These are phyloP conservation scores for Platycnemis pennipes DNA, from an alignment of 2,888 invertebrate genomes.

Conservation along the genomic window DNA sequence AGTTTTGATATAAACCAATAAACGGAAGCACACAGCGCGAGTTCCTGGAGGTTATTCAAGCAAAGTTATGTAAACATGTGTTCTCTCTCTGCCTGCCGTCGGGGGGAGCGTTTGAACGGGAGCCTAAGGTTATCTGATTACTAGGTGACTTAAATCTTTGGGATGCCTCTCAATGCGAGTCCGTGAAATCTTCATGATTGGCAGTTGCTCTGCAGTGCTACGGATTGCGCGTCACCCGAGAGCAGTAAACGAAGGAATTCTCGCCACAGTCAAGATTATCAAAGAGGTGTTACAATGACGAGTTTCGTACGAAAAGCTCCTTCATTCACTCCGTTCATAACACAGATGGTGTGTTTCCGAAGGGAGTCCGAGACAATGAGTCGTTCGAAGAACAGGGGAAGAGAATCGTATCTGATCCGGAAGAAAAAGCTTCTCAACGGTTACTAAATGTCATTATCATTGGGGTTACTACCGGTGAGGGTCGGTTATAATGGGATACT, in stretches of 20 bases:
- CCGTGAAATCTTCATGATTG: not conserved
- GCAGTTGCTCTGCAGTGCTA: not conserved
- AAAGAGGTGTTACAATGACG: not conserved
- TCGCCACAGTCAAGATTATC: not conserved
- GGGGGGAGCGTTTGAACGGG: not conserved
- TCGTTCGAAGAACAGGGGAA: not conserved
- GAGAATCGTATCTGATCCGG: too few relatives aligned
- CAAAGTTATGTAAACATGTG: conserved; percentile 32
- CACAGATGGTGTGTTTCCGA: not conserved
- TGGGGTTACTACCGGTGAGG: too few relatives aligned
- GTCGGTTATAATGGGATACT: too few relatives aligned
- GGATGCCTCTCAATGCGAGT: not conserved
- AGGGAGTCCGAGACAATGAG: not conserved
- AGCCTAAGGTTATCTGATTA: not conserved
- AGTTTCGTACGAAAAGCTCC: not conserved
- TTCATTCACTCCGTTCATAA: not conserved
- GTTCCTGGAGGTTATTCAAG: conserved; percentile 22
- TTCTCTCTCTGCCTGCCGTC: not conserved
- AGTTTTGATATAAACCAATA: conserved; percentile 36
- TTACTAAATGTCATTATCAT: too few relatives aligned
- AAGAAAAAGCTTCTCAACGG: too few relatives aligned
- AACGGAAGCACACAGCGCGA: conserved; percentile 12
- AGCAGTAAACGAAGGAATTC: not conserved
- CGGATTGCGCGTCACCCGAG: not conserved
- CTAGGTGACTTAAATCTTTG: conserved; percentile 3